Base-by-base conservation (phyloP, 2,797 vertebrate species). In the Sebastes glaucus region DNA sequence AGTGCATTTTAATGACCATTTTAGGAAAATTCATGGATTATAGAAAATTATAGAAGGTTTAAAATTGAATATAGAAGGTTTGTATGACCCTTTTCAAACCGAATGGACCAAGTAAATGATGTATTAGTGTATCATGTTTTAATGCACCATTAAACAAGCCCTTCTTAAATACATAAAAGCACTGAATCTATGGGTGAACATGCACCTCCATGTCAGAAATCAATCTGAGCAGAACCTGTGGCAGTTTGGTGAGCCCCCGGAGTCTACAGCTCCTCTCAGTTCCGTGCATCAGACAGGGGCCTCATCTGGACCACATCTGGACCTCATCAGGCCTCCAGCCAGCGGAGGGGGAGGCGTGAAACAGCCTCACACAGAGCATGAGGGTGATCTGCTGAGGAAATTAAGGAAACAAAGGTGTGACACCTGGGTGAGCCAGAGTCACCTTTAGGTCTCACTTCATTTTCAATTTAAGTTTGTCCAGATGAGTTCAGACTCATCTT, bases 231-330 rank as follows among this genome's bases (percentile, higher is more conserved):
- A 70, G 75, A 89, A 84, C 77, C 42, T 69, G 35, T 67, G 33
- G 69, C 69, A 55, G 77, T 87, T 89, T 90, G 83, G 91, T 90
- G 84, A 90, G 66, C 68, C 87, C 77, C 78, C 16, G 18, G 75
- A 87, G 81, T 83, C 81, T 68, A 7, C 71, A 49, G 76, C 71
- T 92, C 84, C 76, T 90, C 88, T 87, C 61, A 42, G 77, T 76
- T 83, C 88, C 35, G 35, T 74, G 75, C 64, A 67, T 89, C 72
- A 83, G 79, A 89, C 80, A 76, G 55, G 59, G 81, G 86, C 82
- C 89, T 93, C 92, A 95, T 95, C 90, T 94, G 91, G 87, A 91
- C 52, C 88, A 92, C 93, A 94, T 94, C 92, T 94, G 92, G 92
- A 81, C 83, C 88, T 92, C 92, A 86, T 96, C 88, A 92, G 71